These are phyloP conservation scores for Liparis tanakae DNA, from an alignment of 2,797 vertebrate species.

Conservation along the genomic window DNA sequence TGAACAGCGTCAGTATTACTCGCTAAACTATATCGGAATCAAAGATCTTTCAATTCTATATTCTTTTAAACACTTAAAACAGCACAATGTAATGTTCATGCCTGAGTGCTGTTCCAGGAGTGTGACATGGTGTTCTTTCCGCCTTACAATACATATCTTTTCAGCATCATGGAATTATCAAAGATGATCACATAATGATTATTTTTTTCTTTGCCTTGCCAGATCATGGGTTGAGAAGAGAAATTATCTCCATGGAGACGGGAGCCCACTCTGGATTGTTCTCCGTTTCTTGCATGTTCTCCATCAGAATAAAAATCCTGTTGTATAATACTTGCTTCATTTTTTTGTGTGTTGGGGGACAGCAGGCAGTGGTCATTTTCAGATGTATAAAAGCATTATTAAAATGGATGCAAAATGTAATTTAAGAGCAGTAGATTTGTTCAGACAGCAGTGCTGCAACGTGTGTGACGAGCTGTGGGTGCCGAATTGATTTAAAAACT, in stretches of 20 bases:
- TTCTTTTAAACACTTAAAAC: neutral
- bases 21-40: neutral
- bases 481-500: neutral
- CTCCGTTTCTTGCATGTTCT: constrained; percentile 7
- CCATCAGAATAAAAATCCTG: constrained; percentile 61
- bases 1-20: constrained; percentile 82
- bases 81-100: neutral
- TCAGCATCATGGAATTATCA: neutral
- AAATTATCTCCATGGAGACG: constrained; percentile 46
- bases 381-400: neutral
- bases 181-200: constrained; percentile 36
- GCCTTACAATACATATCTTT: neutral
- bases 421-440: neutral
- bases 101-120: neutral
- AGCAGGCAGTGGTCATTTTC: neutral
- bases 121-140: neutral
- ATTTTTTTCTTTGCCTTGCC: constrained; percentile 48
- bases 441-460: neutral
- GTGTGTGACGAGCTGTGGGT: neutral
- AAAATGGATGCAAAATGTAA: neutral
- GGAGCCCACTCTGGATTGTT: constrained; percentile 27
- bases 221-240: constrained; percentile 77
- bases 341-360: constrained; percentile 13
- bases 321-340: constrained; percentile 1
- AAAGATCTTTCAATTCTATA: neutral